Percentiles rank a stretch among this genome's conserved stretches.
Conservation (phyloP, 37 sponge, comb jelly and placozoan species). For the Bolinopsis microptera region DNA sequence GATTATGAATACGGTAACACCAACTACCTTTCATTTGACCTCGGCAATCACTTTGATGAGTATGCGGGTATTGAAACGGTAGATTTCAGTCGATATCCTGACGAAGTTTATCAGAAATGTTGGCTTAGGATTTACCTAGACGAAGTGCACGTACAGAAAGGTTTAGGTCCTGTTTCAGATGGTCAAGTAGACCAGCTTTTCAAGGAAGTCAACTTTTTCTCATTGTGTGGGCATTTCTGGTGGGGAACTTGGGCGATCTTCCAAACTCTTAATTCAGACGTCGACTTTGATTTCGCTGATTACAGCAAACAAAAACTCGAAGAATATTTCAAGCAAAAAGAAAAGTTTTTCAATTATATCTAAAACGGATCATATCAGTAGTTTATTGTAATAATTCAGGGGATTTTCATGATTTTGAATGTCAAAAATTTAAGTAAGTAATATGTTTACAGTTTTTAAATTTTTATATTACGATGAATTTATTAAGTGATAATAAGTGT, state of each 20-base stretch:
- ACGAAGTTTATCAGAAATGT: conserved; percentile 73
- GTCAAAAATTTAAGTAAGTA: too few species aligned
- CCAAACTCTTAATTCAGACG: conserved; percentile 77
- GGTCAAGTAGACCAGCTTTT: conserved; percentile 68
- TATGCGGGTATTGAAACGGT: conserved; percentile 82
- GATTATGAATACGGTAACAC: conserved; percentile 90
- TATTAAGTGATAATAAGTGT: too few species aligned
- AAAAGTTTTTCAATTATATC: conserved; percentile 52
- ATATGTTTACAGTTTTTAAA: too few species aligned
- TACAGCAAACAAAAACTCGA: conserved; percentile 68
- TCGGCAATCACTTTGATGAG: conserved; percentile 90
- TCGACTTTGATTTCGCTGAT: conserved; percentile 82
- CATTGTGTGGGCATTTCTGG: conserved; percentile 77
- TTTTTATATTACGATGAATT: too few species aligned
- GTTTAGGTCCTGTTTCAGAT: conserved; percentile 36
- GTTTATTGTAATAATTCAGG: neutral
- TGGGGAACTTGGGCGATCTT: conserved; percentile 89
- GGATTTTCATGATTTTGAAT: neutral
- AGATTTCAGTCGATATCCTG: conserved; percentile 80
- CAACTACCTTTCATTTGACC: conserved; percentile 81
- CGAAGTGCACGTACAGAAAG: conserved; percentile 68
- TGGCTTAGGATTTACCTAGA: conserved; percentile 79
- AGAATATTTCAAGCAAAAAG: conserved; percentile 71
- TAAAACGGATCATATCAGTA: neutral
- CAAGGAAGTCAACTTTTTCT: conserved; percentile 77